A percentile compares a stretch with the other conserved stretches of the same genome.
These are phyloP conservation scores for Gadopsis marmoratus DNA, from an alignment of 2,797 vertebrate genomes.

Conservation along the genomic window DNA sequence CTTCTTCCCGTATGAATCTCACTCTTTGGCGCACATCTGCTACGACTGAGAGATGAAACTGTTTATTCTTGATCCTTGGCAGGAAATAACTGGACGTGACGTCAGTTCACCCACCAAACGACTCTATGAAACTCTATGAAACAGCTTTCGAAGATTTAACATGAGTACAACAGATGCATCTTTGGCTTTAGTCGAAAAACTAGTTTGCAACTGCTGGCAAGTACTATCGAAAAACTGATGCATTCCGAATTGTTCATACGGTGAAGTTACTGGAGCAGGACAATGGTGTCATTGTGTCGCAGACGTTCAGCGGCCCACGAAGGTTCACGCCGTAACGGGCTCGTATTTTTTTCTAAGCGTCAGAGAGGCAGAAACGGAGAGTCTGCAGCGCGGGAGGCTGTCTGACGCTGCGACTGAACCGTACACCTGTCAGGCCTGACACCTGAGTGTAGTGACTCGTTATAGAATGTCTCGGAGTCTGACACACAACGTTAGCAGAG, in stretches of 20 bases:
- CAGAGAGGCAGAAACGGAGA: slow-evolving; percentile 31
- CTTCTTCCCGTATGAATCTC: neutral
- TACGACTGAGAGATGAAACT: neutral
- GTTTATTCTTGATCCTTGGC: neutral
- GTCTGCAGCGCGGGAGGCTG: slow-evolving; percentile 14
- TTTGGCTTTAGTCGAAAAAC: neutral
- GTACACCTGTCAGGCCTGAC: neutral
- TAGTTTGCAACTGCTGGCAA: neutral
- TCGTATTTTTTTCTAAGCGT: slow-evolving; percentile 19
- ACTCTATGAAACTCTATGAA: too few relatives aligned
- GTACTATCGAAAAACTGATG: neutral
- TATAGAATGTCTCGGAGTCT: neutral
- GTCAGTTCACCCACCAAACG: neutral
- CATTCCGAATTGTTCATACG: neutral
- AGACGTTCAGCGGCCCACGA: slow-evolving; percentile 2
- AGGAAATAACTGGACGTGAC: neutral
- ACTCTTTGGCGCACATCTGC: neutral
- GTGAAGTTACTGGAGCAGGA: slow-evolving; percentile 1
- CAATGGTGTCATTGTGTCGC: slow-evolving; percentile 24
- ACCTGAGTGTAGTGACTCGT: neutral
- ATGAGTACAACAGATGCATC: neutral
- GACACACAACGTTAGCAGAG: neutral
- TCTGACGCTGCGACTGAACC: neutral
- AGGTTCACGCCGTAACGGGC: neutral
- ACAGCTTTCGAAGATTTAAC: neutral